Conservation (phyloP, 2,888 invertebrate species). For the Andrena trimmerana region DNA sequence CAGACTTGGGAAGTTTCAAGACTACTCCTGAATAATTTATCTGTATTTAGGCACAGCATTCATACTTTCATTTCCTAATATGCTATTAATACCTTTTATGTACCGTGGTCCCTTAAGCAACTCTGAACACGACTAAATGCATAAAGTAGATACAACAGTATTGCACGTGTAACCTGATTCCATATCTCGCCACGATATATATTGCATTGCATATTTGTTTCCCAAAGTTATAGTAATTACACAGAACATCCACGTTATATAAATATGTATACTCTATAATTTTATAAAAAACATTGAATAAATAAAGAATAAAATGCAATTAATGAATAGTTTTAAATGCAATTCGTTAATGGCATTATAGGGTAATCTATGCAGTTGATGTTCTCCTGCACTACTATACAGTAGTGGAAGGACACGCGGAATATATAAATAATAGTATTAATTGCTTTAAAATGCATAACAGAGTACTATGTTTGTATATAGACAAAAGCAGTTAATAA, state of each 20-base stretch:
- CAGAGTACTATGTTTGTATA: slow-evolving; percentile 4
- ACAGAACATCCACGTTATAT: slow-evolving; percentile 51
- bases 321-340: slow-evolving; percentile 33
- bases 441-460: slow-evolving; percentile 8
- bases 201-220: slow-evolving; percentile 24
- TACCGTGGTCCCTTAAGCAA: slow-evolving; percentile 58
- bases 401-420: neutral
- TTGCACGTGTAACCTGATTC: slow-evolving; percentile 24
- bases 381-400: neutral
- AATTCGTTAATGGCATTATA: slow-evolving; percentile 31
- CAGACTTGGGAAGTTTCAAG: slow-evolving; percentile 21
- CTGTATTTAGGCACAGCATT: slow-evolving; percentile 56
- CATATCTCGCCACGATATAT: slow-evolving; percentile 9
- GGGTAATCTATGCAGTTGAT: slow-evolving; percentile 54
- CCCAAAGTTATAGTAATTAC: slow-evolving; percentile 59
- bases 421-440: slow-evolving; percentile 6
- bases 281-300: slow-evolving; percentile 16
- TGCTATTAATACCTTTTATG: slow-evolving; percentile 47
- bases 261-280: slow-evolving; percentile 21
- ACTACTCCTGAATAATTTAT: slow-evolving; percentile 47
- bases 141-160: slow-evolving; percentile 40
- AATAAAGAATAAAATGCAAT: slow-evolving; percentile 26
- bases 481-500: neutral
- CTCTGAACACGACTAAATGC: slow-evolving; percentile 35
- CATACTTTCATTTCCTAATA: slow-evolving; percentile 59